These are phyloP conservation scores for Listronotus bonariensis DNA, from an alignment of 1,140 invertebrate genomes.

Conservation along the genomic window DNA sequence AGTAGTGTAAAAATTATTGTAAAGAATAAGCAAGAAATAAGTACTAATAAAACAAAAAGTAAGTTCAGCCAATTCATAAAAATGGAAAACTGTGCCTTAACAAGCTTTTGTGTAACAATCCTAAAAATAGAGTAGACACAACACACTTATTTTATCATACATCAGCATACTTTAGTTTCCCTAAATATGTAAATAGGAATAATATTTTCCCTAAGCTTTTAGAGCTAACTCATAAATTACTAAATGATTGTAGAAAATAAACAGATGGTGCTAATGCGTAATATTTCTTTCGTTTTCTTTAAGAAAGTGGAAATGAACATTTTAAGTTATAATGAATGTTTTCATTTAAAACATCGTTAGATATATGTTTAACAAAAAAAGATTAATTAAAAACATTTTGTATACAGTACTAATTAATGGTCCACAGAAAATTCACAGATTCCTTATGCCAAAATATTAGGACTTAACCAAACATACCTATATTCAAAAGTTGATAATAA, in stretches of 20 bases:
- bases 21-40: too few relatives aligned
- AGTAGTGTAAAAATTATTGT: too few relatives aligned
- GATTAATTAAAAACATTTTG: too few relatives aligned
- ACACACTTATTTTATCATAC: conserved; percentile 38
- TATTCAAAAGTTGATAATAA: too few relatives aligned
- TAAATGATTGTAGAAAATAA: conserved; percentile 16
- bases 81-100: conserved; percentile 26
- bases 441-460: too few relatives aligned
- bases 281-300: conserved; percentile 15
- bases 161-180: conserved; percentile 26
- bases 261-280: conserved; percentile 17
- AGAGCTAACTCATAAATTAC: conserved; percentile 27
- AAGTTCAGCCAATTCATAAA: conserved; percentile 25
- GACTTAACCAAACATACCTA: too few relatives aligned
- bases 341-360: too few relatives aligned
- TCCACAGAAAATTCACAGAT: too few relatives aligned
- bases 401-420: too few relatives aligned
- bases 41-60: conserved; percentile 19
- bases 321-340: conserved; percentile 2
- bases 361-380: too few relatives aligned
- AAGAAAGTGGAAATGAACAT: not conserved
- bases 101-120: conserved; percentile 24
- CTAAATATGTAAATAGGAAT: conserved; percentile 36
- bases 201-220: conserved; percentile 32
- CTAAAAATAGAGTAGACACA: conserved; percentile 33